Conservation (phyloP, 2,888 invertebrate genomes). For the Troides aeacus region DNA sequence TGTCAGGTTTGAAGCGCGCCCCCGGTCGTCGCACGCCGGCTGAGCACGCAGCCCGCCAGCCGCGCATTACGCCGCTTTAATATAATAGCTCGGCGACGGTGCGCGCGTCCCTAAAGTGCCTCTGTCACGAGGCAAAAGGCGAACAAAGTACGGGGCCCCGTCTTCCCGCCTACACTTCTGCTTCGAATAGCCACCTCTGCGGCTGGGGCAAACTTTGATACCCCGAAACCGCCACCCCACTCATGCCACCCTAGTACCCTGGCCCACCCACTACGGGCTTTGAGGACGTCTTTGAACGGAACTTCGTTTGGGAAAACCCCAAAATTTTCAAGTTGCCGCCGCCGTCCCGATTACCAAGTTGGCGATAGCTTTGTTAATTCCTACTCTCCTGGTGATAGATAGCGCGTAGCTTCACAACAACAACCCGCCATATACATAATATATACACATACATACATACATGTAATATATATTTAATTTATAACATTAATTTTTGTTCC, state of each 20-base stretch:
- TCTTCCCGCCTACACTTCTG: slow-evolving; percentile 58
- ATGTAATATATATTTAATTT: background rate
- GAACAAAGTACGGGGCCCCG: slow-evolving; percentile 70
- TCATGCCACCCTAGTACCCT: slow-evolving; percentile 65
- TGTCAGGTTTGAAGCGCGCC: too few relatives aligned
- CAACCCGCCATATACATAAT: background rate
- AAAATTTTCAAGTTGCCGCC: slow-evolving; percentile 71
- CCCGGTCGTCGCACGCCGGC: slow-evolving; percentile 5
- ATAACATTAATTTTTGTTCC: too few relatives aligned
- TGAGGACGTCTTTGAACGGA: slow-evolving; percentile 77
- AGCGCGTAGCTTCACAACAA: slow-evolving; percentile 15
- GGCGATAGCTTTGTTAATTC: slow-evolving; percentile 75
- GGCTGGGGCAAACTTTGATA: slow-evolving; percentile 75
- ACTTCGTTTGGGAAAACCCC: slow-evolving; percentile 75
- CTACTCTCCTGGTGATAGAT: slow-evolving; percentile 60
- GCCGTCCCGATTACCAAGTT: slow-evolving; percentile 72
- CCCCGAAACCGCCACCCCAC: slow-evolving; percentile 63
- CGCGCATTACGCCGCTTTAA: slow-evolving; percentile 39
- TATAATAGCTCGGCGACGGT: slow-evolving; percentile 58
- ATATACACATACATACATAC: background rate
- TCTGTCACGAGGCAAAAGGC: slow-evolving; percentile 76
- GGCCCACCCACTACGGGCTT: slow-evolving; percentile 71
- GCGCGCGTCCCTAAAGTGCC: slow-evolving; percentile 77
- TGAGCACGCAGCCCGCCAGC: slow-evolving; percentile 26
- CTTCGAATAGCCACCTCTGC: slow-evolving; percentile 61